phyloP scores from a whole-genome alignment of 2,797 vertebrate genomes.

The Hybognathus amarus region DNA sequence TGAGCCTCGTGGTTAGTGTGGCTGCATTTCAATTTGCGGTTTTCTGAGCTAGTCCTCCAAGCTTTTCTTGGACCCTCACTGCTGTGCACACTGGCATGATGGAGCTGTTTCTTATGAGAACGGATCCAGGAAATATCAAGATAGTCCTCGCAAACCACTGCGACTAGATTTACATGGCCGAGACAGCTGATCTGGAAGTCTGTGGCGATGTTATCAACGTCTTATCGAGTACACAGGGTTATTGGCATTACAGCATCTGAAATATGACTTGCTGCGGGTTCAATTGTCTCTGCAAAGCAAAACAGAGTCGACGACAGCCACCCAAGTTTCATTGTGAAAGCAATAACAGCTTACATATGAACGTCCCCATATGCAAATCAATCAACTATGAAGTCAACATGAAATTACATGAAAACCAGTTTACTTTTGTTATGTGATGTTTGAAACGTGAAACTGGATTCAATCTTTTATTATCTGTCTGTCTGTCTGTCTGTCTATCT shows the following conservation, averaged over 20 bases:
- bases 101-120: constrained; percentile 58
- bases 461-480: too few relatives aligned
- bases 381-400: constrained; percentile 6
- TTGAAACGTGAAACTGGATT: neutral
- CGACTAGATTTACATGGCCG: neutral
- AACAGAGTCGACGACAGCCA: constrained; percentile 12
- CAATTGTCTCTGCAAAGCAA: constrained; percentile 4
- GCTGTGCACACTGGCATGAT: constrained; percentile 71
- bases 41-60: constrained; percentile 64
- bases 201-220: neutral
- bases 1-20: constrained; percentile 71
- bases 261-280: constrained; percentile 8
- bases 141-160: constrained; percentile 4
- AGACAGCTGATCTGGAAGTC: constrained; percentile 7
- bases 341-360: neutral
- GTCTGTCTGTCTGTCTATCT: too few relatives aligned
- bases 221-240: neutral
- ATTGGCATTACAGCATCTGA: constrained; percentile 14
- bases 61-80: constrained; percentile 72
- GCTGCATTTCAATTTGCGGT: constrained; percentile 75
- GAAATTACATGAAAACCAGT: neutral
- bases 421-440: neutral
- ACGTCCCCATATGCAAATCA: neutral
- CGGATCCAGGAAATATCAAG: constrained; percentile 50
- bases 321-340: constrained; percentile 23